Percentiles rank a stretch among this genome's conserved stretches.
Conservation (phyloP, 2,113 vertebrate genomes). For the Xyrauchen texanus region DNA sequence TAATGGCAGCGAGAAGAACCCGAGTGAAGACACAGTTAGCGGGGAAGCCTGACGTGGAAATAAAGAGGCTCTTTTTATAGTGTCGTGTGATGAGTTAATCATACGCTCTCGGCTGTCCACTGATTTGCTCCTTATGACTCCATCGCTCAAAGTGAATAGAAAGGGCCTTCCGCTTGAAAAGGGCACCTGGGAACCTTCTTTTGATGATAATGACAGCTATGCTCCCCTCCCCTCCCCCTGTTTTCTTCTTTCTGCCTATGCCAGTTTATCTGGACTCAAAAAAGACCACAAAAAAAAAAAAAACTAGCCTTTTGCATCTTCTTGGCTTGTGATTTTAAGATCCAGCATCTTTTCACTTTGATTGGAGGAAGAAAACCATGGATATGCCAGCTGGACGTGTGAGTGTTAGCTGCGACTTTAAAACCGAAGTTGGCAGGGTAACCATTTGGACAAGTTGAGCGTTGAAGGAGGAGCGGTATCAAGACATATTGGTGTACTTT, state of each 20-base stretch:
- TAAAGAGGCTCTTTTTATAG: slow-evolving; percentile 54
- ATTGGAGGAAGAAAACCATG: neutral
- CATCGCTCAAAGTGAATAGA: slow-evolving; percentile 40
- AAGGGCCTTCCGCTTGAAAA: slow-evolving; percentile 49
- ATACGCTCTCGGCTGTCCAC: slow-evolving; percentile 57
- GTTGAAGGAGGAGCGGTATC: slow-evolving; percentile 14
- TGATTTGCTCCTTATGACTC: slow-evolving; percentile 43
- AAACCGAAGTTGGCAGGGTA: slow-evolving; percentile 42
- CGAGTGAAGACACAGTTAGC: slow-evolving; percentile 40
- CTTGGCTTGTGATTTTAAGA: slow-evolving; percentile 22
- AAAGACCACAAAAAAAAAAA: neutral
- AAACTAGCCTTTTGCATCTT: slow-evolving; percentile 38
- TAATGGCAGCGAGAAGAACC: slow-evolving; percentile 40
- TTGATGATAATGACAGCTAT: slow-evolving; percentile 54
- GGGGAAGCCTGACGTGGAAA: slow-evolving; percentile 47
- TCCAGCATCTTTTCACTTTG: slow-evolving; percentile 1
- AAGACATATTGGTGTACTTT: neutral
- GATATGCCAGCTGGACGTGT: slow-evolving; percentile 33
- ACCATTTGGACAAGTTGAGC: slow-evolving; percentile 7
- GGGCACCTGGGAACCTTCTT: slow-evolving; percentile 53
- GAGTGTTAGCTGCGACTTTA: slow-evolving; percentile 37
- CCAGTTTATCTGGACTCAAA: slow-evolving; percentile 34
- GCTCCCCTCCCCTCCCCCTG: too few relatives aligned
- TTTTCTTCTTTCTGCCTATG: slow-evolving; percentile 23
- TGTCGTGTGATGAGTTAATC: slow-evolving; percentile 54